Evolutionary conservation across 2,113 vertebrate genomes (phyloP).

Genomic region (Cyanoramphus novaezelandiae): DNA sequence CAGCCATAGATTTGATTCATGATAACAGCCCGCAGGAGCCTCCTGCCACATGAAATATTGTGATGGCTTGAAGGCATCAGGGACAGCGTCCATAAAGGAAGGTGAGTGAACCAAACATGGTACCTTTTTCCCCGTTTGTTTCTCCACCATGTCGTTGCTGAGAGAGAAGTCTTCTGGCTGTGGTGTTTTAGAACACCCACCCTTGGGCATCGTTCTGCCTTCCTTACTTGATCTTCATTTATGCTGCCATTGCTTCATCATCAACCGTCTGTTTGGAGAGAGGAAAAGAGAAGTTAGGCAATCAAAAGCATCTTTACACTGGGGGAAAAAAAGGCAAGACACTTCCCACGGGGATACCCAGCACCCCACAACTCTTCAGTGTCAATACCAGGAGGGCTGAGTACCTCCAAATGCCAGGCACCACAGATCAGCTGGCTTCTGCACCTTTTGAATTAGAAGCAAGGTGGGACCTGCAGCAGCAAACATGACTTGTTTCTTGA

Average conservation of each 20-base stretch:
- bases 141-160: conserved; percentile 99
- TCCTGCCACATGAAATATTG: neutral
- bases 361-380: neutral
- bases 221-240: conserved; percentile 97
- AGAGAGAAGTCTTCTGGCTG: conserved; percentile 96
- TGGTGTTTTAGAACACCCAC: conserved; percentile 99
- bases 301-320: neutral
- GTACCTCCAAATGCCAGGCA: accelerated
- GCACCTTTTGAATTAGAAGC: neutral
- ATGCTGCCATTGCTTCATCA: conserved; percentile 94
- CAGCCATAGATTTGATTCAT: neutral
- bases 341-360: neutral
- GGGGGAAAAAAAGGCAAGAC: too few species aligned
- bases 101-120: neutral
- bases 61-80: accelerated
- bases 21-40: neutral
- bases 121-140: conserved; percentile 99
- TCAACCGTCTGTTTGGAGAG: conserved; percentile 87
- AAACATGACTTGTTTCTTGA: accelerated
- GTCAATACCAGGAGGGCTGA: neutral
- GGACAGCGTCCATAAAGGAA: neutral
- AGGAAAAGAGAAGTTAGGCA: conserved; percentile 10
- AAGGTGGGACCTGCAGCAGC: neutral
- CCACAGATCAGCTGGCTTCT: neutral
- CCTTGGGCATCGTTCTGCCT: conserved; percentile 99